Conservation (phyloP, 2,113 vertebrate genomes). For the human (Homo sapiens) region DNA sequence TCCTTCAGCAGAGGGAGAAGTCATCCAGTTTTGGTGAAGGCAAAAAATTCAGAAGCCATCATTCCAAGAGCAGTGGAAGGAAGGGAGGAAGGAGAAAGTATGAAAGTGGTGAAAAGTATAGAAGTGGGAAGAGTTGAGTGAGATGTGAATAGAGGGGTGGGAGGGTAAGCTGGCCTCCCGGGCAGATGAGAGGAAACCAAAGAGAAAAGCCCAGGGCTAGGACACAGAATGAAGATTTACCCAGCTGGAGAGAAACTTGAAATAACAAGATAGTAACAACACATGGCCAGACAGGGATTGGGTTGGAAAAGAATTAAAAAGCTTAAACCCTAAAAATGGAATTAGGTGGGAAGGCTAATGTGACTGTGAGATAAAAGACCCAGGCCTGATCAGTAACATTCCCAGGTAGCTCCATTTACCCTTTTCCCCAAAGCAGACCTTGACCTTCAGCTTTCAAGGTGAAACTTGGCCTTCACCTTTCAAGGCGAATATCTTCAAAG, state of each 20-base stretch:
- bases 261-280: constrained; percentile 61
- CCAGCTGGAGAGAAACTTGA: constrained; percentile 58
- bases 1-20: constrained; percentile 33
- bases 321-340: constrained; percentile 28
- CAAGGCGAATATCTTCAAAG: background rate
- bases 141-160: constrained; percentile 23
- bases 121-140: constrained; percentile 11
- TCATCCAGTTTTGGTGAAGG: constrained; percentile 55
- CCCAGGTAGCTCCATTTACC: background rate
- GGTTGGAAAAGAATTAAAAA: constrained; percentile 65
- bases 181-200: constrained; percentile 58
- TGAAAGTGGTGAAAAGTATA: constrained; percentile 32
- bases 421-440: background rate
- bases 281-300: constrained; percentile 37
- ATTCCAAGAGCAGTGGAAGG: constrained; percentile 69
- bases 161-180: constrained; percentile 53
- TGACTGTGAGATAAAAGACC: constrained; percentile 42
- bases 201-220: constrained; percentile 46
- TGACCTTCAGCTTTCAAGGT: background rate
- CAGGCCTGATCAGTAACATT: constrained; percentile 12
- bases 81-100: constrained; percentile 59
- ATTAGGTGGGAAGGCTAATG: constrained; percentile 43
- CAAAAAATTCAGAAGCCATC: constrained; percentile 57
- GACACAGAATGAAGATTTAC: constrained; percentile 62
- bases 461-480: background rate